Base-by-base conservation (phyloP, 1,140 invertebrate species). In the Hestina assimilis region DNA sequence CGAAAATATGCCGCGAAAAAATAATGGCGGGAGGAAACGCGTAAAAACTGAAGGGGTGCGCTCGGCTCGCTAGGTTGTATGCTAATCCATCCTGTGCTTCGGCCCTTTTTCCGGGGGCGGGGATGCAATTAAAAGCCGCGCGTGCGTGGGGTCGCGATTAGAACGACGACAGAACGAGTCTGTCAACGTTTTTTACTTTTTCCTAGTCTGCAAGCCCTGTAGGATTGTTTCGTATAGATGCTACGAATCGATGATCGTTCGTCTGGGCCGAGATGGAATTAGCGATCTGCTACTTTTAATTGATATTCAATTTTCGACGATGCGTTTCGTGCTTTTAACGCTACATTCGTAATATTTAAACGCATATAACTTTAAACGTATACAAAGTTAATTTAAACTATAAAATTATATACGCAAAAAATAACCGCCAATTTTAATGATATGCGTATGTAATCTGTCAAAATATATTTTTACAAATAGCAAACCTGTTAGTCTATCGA, bases 91-190 rank as follows among this genome's bases (percentile, higher is more conserved):
- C 78, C 14, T 75, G 80, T 69, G 71, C 59, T 71, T 76, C 66
- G 56, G 46, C 74, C 79, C 80, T 78, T 83, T 85, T 87, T 84
- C 77, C 80, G 81, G 82, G 74, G 72, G 73, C 63, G 72, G 77
- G 81, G 75, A 81, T 81, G 81, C 83, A 87, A 87, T 86, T 87
- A 85, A 84, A 84, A 83, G 67, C 75, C 83, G 84, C 84, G 84
- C 84, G 81, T 85, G 84, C 84, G 84, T 83, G 80, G 75, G 75
- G 75, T 62, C 69, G 74, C 84, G 84, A 87, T 87, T 87, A 87
- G 84, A 81, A 85, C 73, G 74, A 79, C 69, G 64, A 72, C 75
- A 77, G 74, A 76, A 82, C 79, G 83, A 80, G 81, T 79, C 75
- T 82, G 72, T 76, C 73, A 75, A 19, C 33, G 68, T 77, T 86